Conservation (phyloP, 2,888 invertebrate genomes). For the Nomada ferruginata region DNA sequence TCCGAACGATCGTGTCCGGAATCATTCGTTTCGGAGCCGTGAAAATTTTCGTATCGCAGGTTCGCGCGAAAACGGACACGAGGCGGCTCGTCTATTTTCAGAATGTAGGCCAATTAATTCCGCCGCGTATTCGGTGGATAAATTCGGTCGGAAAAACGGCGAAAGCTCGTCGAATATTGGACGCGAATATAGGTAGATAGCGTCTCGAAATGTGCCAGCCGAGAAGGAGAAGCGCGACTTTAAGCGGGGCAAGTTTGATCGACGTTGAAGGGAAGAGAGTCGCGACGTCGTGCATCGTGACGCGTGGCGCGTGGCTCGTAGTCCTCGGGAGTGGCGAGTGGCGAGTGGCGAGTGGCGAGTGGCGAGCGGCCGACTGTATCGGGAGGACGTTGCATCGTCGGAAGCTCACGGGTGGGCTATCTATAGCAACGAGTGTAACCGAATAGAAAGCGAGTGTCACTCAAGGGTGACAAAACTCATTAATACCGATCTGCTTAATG, state of each 20-base stretch:
- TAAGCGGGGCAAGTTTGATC: too few relatives aligned
- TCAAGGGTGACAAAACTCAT: constrained; percentile 83
- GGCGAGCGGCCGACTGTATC: constrained; percentile 21
- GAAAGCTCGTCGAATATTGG: constrained; percentile 1
- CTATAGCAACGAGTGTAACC: constrained; percentile 83
- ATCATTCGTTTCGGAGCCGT: background rate
- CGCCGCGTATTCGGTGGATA: constrained; percentile 67
- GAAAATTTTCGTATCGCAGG: background rate
- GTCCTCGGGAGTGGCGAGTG: background rate
- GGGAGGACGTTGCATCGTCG: constrained; percentile 72
- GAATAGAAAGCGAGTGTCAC: constrained; percentile 82
- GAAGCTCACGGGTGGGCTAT: constrained; percentile 82
- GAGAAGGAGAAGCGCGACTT: constrained; percentile 23
- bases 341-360: background rate
- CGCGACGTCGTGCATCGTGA: background rate
- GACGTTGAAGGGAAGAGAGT: background rate
- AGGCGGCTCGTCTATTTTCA: constrained; percentile 70
- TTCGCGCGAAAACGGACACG: constrained; percentile 19
- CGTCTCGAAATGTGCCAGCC: constrained; percentile 54
- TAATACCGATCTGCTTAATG: constrained; percentile 84
- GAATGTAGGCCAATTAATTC: constrained; percentile 77
- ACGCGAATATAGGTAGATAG: constrained; percentile 10
- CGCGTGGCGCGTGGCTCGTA: constrained; percentile 12
- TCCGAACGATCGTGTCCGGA: background rate
- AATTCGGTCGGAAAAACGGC: too few relatives aligned